These are phyloP conservation scores for Netelia virgata DNA, from an alignment of 2,888 invertebrate species.

Conservation along the genomic window DNA sequence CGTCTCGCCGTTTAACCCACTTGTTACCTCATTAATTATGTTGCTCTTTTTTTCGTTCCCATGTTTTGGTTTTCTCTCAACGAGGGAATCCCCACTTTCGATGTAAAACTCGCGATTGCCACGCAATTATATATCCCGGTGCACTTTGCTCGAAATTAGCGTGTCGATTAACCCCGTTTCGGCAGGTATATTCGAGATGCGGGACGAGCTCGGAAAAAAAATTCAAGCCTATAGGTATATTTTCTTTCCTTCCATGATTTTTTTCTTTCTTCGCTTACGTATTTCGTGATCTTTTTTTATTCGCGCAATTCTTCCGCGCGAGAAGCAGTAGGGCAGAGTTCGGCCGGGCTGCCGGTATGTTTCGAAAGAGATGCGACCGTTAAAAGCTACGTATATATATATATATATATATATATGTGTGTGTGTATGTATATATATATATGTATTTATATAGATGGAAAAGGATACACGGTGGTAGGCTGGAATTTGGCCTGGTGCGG, in stretches of 20 bases:
- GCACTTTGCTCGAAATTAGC: conserved; percentile 76
- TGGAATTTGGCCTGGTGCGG: background rate
- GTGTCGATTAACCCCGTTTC: conserved; percentile 78
- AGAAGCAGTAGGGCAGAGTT: background rate
- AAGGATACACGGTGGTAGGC: background rate
- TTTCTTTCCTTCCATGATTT: background rate
- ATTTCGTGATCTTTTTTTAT: background rate
- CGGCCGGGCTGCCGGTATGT: background rate
- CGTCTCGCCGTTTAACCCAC: conserved; percentile 58
- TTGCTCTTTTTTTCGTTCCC: conserved; percentile 45
- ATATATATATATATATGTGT: background rate
- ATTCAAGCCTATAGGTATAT: background rate
- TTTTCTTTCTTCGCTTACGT: background rate
- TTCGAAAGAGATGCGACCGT: background rate
- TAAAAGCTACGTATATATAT: background rate
- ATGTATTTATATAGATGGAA: background rate
- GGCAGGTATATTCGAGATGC: background rate
- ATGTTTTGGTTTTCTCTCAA: conserved; percentile 3
- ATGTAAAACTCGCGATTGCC: conserved; percentile 66
- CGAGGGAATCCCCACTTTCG: conserved; percentile 31
- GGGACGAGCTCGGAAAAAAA: background rate
- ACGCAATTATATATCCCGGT: conserved; percentile 74
- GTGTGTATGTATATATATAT: background rate
- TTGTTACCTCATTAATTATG: conserved; percentile 76
- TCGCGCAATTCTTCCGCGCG: background rate